Evolutionary conservation across 2,888 invertebrate species (phyloP).

Genomic region (Shargacucullia verbasci): DNA sequence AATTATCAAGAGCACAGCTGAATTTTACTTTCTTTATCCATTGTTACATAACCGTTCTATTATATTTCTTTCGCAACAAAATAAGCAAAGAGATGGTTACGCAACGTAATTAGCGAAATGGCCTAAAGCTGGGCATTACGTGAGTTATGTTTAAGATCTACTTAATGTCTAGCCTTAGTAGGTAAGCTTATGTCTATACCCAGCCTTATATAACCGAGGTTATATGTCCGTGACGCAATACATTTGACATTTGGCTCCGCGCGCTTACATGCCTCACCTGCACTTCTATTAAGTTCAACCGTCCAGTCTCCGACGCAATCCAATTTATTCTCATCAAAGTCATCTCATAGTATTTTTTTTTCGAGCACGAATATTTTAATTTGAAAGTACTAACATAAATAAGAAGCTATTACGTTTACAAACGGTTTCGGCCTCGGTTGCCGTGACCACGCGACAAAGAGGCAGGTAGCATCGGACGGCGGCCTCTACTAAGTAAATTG

Average conservation of each 20-base stretch:
- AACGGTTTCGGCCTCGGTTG: constrained; percentile 63
- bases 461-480: constrained; percentile 71
- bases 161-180: constrained; percentile 32
- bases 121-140: constrained; percentile 27
- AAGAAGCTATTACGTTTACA: constrained; percentile 77
- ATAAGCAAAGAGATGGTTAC: constrained; percentile 21
- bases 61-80: constrained; percentile 10
- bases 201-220: constrained; percentile 43
- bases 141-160: constrained; percentile 33
- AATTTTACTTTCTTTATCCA: not conserved
- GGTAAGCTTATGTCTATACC: constrained; percentile 28
- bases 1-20: no score
- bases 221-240: constrained; percentile 41
- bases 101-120: constrained; percentile 38
- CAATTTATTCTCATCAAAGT: constrained; percentile 75
- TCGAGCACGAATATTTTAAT: constrained; percentile 76
- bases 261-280: constrained; percentile 51
- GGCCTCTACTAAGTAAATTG: constrained; percentile 81
- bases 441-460: constrained; percentile 82
- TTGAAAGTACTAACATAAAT: constrained; percentile 79
- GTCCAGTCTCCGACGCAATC: constrained; percentile 58
- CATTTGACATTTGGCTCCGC: constrained; percentile 52
- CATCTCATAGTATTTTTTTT: constrained; percentile 67
- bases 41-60: constrained; percentile 5
- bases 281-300: constrained; percentile 53